phyloP scores from a whole-genome alignment of 2,113 vertebrate genomes.

The Sakesphorus luctuosus region DNA sequence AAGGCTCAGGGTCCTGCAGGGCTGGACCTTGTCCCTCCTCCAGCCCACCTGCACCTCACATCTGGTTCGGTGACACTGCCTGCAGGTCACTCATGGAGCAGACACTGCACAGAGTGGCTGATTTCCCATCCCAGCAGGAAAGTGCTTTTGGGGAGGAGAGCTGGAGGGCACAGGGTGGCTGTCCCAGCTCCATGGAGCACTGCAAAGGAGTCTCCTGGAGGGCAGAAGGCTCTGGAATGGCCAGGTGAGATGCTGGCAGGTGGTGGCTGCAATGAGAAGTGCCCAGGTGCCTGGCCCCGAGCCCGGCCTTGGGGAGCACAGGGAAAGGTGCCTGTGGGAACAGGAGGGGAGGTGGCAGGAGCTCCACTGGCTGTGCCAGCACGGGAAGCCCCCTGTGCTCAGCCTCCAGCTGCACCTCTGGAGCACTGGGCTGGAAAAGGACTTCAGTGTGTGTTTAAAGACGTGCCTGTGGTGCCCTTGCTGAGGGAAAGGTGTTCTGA shows the following conservation, averaged over 20 bases:
- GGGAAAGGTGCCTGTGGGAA: not conserved
- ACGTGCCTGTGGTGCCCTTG: not conserved
- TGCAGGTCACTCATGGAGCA: not conserved
- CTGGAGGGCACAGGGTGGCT: not conserved
- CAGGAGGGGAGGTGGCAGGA: not conserved
- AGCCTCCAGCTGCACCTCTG: not conserved
- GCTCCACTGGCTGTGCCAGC: not conserved
- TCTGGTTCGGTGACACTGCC: not conserved
- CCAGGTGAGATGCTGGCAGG: not conserved
- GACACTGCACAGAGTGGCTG: not conserved
- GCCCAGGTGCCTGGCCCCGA: not conserved
- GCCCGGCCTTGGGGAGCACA: not conserved
- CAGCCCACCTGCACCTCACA: not conserved
- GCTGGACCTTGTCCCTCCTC: not conserved
- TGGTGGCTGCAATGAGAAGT: not conserved
- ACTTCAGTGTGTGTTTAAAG: not conserved
- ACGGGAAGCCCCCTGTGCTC: not conserved
- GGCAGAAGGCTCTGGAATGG: not conserved
- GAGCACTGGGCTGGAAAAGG: not conserved
- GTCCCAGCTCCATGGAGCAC: not conserved
- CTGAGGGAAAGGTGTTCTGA: not conserved
- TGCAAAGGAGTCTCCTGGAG: not conserved
- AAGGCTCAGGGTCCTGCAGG: not conserved
- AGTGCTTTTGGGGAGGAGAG: not conserved
- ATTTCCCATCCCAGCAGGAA: not conserved